Percentiles rank a stretch among this genome's conserved stretches.
phyloP scores from a whole-genome alignment of 2,888 invertebrate genomes.

The Cynaeus angustus region DNA sequence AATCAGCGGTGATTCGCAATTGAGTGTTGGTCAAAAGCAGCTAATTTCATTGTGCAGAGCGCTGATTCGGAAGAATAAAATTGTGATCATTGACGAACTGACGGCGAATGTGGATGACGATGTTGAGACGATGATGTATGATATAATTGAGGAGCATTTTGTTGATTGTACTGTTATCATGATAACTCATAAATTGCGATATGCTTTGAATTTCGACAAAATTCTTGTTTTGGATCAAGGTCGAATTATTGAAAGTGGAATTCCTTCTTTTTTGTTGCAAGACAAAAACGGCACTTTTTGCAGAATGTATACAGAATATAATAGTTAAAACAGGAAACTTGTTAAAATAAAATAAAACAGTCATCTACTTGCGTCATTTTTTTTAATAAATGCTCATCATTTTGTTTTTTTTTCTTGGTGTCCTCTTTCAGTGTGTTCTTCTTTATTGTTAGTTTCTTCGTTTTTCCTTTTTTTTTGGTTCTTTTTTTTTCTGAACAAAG shows the following conservation, averaged over 20 bases:
- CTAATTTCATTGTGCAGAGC: conserved; percentile 74
- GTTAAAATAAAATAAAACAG: too few species aligned
- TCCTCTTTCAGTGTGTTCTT: too few species aligned
- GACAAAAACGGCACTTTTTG: neutral
- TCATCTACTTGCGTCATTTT: too few species aligned
- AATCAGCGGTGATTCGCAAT: conserved; percentile 1
- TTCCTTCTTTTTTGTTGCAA: neutral
- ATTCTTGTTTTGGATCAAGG: conserved; percentile 75
- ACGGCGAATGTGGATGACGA: conserved; percentile 75
- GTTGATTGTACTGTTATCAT: conserved; percentile 74
- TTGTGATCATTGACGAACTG: conserved; percentile 75
- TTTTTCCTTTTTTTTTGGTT: too few species aligned
- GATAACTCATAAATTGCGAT: conserved; percentile 69
- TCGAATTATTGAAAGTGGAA: conserved; percentile 55
- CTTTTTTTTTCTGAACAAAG: too few species aligned
- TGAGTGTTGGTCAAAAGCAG: conserved; percentile 74
- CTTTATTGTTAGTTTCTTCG: too few species aligned
- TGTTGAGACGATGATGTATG: conserved; percentile 75
- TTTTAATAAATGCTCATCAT: too few species aligned
- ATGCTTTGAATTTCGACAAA: conserved; percentile 75
- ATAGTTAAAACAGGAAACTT: too few species aligned
- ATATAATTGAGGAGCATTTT: conserved; percentile 73
- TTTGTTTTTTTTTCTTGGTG: too few species aligned
- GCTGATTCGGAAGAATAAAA: conserved; percentile 72
- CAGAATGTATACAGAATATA: too few species aligned